Base-by-base conservation (phyloP, 2,888 invertebrate genomes). In the Plutella xylostella region DNA sequence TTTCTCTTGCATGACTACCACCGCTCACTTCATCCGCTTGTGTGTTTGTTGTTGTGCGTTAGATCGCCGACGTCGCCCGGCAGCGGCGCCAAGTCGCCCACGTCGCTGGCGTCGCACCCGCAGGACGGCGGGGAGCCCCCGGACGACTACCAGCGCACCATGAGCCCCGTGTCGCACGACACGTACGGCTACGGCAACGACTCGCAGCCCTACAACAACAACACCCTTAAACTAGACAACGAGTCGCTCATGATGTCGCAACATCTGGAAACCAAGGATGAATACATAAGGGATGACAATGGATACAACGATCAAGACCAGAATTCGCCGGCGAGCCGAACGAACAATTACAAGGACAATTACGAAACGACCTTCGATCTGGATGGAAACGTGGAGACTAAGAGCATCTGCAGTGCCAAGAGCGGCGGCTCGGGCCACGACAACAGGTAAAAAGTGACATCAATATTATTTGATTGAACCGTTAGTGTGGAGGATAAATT, bases 301-400 rank as follows among this genome's bases (percentile, higher is more conserved):
- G 68, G 69, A 25, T 73, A 71, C 2, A 63, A 69, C 17, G 79
- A 77, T 59, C 68, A 67, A 52, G 74, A 77, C 14, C 75, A 73
- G 51, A 67, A 62, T 52, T 57, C 58, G 18, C 58, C 60, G 49
- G 61, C 60, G 30, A 71, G 65, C 45, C 68, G 80, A 42, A 71
- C 68, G 6, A 60, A 63, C 39, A 70, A 67, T 55, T 86, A 85
- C 59, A 89, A 90, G 58, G 91, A 92, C 68, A 92, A 90, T 76
- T 91, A 90, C 66, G 92, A 91, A 71, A 92, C 94, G 14, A 94
- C 93, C 25, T 96, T 94, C 76, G 96, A 95, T 72, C 87, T 94
- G 58, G 96, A 96, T 65, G 95, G 94, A 50, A 94, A 94, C 73
- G 92, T 95, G 51, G 96, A 96, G 73, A 96, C 96, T 4, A 91